Percentiles rank a stretch among this genome's conserved stretches.
phyloP scores from a whole-genome alignment of 2,113 vertebrate genomes.

The Actenoides lindsayi region DNA sequence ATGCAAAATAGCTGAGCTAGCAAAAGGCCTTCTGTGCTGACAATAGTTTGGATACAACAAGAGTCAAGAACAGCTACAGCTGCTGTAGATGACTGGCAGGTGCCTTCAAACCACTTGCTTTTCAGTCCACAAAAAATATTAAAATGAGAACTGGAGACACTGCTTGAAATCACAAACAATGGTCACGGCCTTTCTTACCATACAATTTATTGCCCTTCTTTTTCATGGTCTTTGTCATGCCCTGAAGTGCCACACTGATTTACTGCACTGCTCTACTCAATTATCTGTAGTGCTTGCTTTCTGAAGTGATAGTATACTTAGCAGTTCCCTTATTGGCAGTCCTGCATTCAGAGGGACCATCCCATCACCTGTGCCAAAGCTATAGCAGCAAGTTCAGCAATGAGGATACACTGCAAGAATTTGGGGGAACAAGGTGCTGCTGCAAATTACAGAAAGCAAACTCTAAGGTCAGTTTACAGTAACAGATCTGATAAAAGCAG shows the following conservation, averaged over 20 bases:
- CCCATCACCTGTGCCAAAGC: neutral
- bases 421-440: neutral
- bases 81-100: neutral
- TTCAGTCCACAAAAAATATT: neutral
- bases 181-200: neutral
- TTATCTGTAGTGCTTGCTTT: slow-evolving; percentile 9
- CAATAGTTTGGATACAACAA: neutral
- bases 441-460: neutral
- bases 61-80: neutral
- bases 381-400: neutral
- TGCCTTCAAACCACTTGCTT: neutral
- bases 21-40: neutral
- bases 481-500: neutral
- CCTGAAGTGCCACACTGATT: slow-evolving; percentile 41
- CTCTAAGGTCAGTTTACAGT: neutral
- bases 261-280: neutral
- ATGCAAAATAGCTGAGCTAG: neutral
- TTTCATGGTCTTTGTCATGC: neutral
- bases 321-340: neutral
- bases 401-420: neutral
- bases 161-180: neutral
- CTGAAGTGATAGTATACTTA: neutral
- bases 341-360: neutral
- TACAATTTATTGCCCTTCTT: slow-evolving; percentile 24
- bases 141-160: slow-evolving; percentile 5